Evolutionary conservation across 2,888 invertebrate genomes (phyloP), one percentile per base, ranked within the genome.

Genomic region (Thysanoteuthis rhombus): DNA sequence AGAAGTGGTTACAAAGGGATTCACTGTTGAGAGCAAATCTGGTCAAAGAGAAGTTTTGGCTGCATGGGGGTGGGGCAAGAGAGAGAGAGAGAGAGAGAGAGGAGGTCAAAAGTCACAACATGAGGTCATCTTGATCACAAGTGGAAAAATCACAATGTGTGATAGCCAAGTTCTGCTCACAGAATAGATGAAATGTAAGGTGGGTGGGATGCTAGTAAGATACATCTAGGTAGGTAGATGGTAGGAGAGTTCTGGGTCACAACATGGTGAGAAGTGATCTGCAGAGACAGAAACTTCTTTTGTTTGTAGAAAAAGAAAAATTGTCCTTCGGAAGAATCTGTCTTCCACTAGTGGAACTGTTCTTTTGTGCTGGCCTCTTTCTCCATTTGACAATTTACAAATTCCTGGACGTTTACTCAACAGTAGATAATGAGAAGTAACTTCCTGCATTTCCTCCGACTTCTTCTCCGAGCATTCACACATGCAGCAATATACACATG

Each of bases 81-180:
- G 75, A n/a, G n/a, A n/a, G n/a, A n/a, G n/a, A n/a, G n/a, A n/a
- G n/a, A n/a, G 32, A 8, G 32, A 6, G 6, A 6, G 25, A 36
- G 16, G 75, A 36, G 75, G 75, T 75, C n/a, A 75, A 75, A 75
- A 75, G 75, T 75, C 75, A 75, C 75, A 75, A 75, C 75, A 75
- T 75, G 75, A 75, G 75, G 75, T 75, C 75, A 75, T 75, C 75
- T 75, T 75, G 75, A 75, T 75, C 75, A 75, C 75, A 75, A 75
- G 75, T 75, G 75, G 75, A 75, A 75, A 16, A 75, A 75, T 75
- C 75, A 75, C 75, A 75, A 75, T 75, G n/a, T 75, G 75, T 75
- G 75, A 75, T 75, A 75, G n/a, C n/a, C 75, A 75, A 75, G 75
- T 75, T 75, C 75, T 75, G 75, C 75, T 75, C n/a, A 75, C 75